A percentile compares a stretch with the other conserved stretches of the same genome.
Evolutionary conservation across 2,797 vertebrate species (phyloP).

Genomic region (Sebastes oblongus): DNA sequence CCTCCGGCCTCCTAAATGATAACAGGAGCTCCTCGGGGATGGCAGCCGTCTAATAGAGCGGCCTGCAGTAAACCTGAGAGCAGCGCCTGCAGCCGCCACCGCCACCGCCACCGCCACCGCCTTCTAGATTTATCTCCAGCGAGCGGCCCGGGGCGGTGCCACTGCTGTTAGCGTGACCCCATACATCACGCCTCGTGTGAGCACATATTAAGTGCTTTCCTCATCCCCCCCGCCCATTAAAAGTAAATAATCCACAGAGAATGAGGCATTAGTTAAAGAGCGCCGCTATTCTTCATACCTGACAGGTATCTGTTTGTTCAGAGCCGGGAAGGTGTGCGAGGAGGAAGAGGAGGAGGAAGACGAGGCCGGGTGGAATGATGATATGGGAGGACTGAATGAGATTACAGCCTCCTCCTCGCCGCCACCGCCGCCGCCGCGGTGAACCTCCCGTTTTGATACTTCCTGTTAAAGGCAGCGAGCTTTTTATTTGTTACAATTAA

Average conservation of each 20-base stretch:
- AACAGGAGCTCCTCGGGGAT: not conserved
- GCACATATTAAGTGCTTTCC: conserved; percentile 83
- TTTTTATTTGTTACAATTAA: conserved; percentile 18
- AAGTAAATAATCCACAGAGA: conserved; percentile 83
- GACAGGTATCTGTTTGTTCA: conserved; percentile 80
- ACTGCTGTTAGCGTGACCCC: conserved; percentile 70
- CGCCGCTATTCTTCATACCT: conserved; percentile 74
- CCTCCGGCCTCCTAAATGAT: not conserved
- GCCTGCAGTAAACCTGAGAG: conserved; percentile 41
- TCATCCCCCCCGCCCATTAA: conserved; percentile 78
- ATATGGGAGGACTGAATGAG: conserved; percentile 30
- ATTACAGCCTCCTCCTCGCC: too few relatives aligned
- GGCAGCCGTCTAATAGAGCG: not conserved
- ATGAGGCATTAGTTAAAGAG: conserved; percentile 75
- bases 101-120: too few relatives aligned
- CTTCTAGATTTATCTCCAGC: conserved; percentile 74
- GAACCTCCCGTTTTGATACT: too few relatives aligned
- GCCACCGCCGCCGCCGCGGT: too few relatives aligned
- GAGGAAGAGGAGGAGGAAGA: conserved; percentile 15
- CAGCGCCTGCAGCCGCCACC: too few relatives aligned
- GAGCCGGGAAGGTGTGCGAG: conserved; percentile 47
- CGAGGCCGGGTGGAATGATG: conserved; percentile 44
- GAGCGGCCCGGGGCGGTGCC: conserved; percentile 66
- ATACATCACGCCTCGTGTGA: conserved; percentile 81
- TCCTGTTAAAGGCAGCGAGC: not conserved